Conservation (phyloP, 2,113 vertebrate genomes). For the Hypanus sabinus region DNA sequence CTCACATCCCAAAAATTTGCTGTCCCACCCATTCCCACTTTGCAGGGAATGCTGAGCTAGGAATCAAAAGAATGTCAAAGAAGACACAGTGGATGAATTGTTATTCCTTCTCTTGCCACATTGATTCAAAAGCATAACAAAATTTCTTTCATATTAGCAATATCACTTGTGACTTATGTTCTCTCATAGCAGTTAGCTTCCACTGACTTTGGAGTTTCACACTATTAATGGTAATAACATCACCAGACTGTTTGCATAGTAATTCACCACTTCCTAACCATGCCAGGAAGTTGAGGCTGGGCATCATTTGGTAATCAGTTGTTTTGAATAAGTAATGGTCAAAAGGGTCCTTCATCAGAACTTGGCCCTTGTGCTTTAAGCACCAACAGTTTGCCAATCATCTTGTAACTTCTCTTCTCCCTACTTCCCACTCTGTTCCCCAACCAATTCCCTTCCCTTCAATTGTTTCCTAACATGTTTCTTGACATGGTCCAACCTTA, state of each 20-base stretch:
- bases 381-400: background rate
- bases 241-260: no score
- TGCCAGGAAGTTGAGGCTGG: background rate
- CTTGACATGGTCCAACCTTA: background rate
- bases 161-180: background rate
- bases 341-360: background rate
- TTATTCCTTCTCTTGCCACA: background rate
- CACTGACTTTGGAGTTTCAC: background rate
- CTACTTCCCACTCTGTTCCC: background rate
- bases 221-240: no score
- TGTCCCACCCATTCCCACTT: no score
- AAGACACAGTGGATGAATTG: background rate
- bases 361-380: background rate
- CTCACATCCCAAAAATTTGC: no score
- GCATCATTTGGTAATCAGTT: background rate
- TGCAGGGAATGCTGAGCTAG: no score
- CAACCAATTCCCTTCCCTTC: background rate
- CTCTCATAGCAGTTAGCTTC: background rate
- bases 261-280: background rate
- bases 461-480: no score
- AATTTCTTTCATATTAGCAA: background rate
- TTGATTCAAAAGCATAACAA: conserved; percentile 16
- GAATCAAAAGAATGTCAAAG: no score
- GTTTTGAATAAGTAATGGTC: background rate
- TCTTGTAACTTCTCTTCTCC: background rate